Evolutionary conservation across 2,797 vertebrate species (phyloP), one percentile per base, ranked within the genome.

Genomic region (Pseudochirops corinnae): DNA sequence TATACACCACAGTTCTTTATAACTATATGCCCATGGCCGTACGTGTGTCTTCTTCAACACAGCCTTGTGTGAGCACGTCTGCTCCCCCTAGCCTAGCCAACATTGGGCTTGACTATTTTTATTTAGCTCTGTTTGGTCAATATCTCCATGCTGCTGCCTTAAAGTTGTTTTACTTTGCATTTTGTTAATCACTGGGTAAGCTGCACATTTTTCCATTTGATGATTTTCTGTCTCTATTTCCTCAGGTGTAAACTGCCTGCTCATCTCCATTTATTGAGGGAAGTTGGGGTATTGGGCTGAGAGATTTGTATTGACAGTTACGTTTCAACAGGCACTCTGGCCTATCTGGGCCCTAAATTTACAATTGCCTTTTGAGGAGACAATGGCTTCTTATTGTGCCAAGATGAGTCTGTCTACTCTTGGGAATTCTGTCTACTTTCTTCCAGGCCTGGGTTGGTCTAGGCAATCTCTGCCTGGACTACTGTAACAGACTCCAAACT

Each of bases 81-180:
- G 39, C 21, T 82, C 39, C 74, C 21, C 74, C n/a, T n/a, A 82
- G 18, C 9, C 74, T 29, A 5, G 39, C 24, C 74, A 46, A 12
- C 9, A 46, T 87, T 46, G 39, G 74, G 11, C 74, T 87, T 87
- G 39, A 26, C 74, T 50, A 62, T 33, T 50, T 82, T 87, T 87
- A 87, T 87, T 50, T 46, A 50, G 39, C 39, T 87, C 39, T 46
- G 39, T 24, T 46, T 21, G 24, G 74, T 87, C 74, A 50, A 87
- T 87, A 50, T 50, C 74, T 87, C 74, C 74, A 50, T 28, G 39
- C 74, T 87, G 74, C 74, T 87, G 74, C 74, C 39, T 87, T 87
- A 46, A 87, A 87, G 74, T 87, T 87, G 74, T 87, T 87, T 87
- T 87, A 87, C 74, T 87, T 87, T 87, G 74, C 74, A 87, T 87